phyloP scores from a whole-genome alignment of 2,888 invertebrate species.

The Piscicola geometra region DNA sequence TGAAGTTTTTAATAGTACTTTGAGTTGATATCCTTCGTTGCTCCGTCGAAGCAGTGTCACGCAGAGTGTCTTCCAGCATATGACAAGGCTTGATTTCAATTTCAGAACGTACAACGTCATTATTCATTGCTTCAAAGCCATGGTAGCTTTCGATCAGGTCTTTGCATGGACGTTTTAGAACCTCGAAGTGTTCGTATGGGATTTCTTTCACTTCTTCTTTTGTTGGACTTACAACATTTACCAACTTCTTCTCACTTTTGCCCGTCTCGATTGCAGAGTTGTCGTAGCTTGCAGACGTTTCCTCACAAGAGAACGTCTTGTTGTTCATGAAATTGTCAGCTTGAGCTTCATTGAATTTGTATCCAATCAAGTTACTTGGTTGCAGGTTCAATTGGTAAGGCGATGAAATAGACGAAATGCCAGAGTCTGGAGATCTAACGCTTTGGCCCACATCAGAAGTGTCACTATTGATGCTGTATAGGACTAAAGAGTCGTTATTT shows the following conservation, averaged over 20 bases:
- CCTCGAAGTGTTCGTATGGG: background rate
- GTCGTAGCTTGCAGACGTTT: no score
- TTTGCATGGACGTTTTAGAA: background rate
- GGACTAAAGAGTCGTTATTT: conserved; percentile 19
- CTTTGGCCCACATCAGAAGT: background rate
- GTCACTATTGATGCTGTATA: conserved; percentile 4
- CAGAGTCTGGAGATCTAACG: conserved; percentile 24
- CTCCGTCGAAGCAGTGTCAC: background rate
- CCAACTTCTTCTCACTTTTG: background rate
- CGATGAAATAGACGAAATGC: conserved; percentile 18
- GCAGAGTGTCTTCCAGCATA: background rate
- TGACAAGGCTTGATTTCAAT: background rate
- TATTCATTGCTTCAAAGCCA: background rate
- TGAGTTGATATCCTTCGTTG: background rate
- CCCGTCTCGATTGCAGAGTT: background rate
- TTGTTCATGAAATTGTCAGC: no score
- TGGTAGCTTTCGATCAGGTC: background rate
- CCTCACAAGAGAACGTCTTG: no score
- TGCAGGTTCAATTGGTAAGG: background rate
- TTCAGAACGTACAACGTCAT: background rate
- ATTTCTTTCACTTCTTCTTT: background rate
- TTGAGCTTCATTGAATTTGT: no score
- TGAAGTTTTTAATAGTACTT: background rate
- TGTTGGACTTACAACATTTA: background rate
- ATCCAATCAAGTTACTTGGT: background rate